Base-by-base conservation (phyloP, 2,888 invertebrate species). In the Drosophila mulleri region DNA sequence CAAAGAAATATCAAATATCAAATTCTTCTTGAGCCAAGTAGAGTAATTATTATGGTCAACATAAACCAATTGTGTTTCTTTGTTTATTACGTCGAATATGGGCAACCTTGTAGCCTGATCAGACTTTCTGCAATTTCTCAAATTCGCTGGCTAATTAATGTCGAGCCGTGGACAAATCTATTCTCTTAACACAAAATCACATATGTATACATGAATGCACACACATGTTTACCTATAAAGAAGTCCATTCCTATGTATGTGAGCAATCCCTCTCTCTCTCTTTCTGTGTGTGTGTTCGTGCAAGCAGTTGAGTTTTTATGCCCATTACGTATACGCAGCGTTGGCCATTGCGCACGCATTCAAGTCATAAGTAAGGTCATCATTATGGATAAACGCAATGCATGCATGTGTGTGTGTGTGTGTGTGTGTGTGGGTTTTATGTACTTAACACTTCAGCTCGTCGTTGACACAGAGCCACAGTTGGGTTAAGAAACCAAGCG, bases 321-420 rank as follows among this genome's bases (percentile, higher is more conserved):
- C 65, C 44, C 83, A 86, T 78, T 83, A 70, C 72, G 82, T 83
- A 83, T 86, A 83, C 83, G 84, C 81, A 60, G 67, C 75, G 68
- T 56, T 57, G 77, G 52, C 18, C 56, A 53, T 54, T 39, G 45
- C 71, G 67, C 62, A 68, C 67, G 80, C 71, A 75, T 72, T 72
- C 76, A 39, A 80, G 82, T 77, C 84, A 77, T 87, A 84, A 84
- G 89, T 87, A 87, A 89, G 89, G 89, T 84, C 84, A 84, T 84
- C 89, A 83, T 84, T 84, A 87, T 86, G 88, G 88, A 89, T 89
- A 88, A 88, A 73, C 83, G 90, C 83, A 88, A 76, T 75, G 85
- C 75, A 75, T 89, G 4, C 14, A 5, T 37, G 37, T 6, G 37
- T 37, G 39, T 37, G 37, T 37, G 69, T 87, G 48, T 8, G 69